Conservation (phyloP, 1,140 invertebrate genomes). For the Palaemon carinicauda region DNA sequence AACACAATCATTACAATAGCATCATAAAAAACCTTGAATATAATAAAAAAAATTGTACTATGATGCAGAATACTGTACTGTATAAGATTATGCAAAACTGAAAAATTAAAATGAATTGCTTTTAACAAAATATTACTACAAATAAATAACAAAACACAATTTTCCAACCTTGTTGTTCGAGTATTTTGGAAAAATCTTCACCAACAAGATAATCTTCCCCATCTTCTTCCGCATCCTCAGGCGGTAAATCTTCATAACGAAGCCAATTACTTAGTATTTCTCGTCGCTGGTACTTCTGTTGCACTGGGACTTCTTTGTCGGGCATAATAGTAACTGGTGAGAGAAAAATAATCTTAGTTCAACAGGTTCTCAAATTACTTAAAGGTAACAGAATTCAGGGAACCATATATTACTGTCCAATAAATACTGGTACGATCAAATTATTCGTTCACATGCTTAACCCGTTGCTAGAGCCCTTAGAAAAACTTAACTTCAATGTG, state of each 20-base stretch:
- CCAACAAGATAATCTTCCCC: conserved; percentile 52
- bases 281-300: conserved; percentile 32
- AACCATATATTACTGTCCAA: too few relatives aligned
- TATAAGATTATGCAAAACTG: too few relatives aligned
- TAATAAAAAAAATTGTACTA: too few relatives aligned
- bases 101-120: too few relatives aligned
- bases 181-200: conserved; percentile 45
- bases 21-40: too few relatives aligned
- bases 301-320: conserved; percentile 36
- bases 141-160: neutral
- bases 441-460: too few relatives aligned
- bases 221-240: conserved; percentile 26
- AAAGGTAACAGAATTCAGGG: too few relatives aligned
- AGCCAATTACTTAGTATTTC: conserved; percentile 48
- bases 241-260: conserved; percentile 41
- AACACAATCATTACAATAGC: too few relatives aligned
- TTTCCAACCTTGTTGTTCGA: conserved; percentile 34
- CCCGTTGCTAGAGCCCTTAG: neutral
- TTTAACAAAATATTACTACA: too few relatives aligned
- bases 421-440: too few relatives aligned
- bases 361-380: neutral
- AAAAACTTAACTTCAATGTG: neutral
- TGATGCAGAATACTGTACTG: too few relatives aligned
- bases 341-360: neutral
- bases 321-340: conserved; percentile 42